Conservation (phyloP, 2,113 vertebrate genomes). For the Donacobius atricapilla region DNA sequence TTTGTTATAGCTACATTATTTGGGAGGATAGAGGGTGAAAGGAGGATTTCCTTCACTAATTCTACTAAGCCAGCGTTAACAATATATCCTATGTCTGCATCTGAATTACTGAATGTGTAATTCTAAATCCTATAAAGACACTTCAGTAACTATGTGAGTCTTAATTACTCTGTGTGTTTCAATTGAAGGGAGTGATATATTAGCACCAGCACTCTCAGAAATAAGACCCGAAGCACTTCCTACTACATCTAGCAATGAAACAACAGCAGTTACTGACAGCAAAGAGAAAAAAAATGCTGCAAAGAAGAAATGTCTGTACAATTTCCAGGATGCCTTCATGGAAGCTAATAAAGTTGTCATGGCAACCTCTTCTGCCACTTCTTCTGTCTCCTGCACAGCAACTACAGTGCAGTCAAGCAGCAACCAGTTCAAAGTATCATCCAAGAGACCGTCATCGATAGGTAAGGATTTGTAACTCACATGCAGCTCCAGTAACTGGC, state of each 20-base stretch:
- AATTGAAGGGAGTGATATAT: conserved; percentile 79
- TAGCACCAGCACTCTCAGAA: conserved; percentile 83
- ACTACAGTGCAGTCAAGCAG: conserved; percentile 97
- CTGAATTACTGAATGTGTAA: background rate
- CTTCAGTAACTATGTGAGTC: background rate
- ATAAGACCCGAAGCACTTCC: conserved; percentile 81
- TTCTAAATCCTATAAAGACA: background rate
- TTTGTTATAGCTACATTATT: background rate
- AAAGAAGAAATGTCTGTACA: conserved; percentile 98
- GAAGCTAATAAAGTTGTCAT: conserved; percentile 92
- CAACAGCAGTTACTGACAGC: conserved; percentile 73
- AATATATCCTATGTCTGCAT: background rate
- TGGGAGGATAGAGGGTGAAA: too few species aligned
- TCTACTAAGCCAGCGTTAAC: background rate
- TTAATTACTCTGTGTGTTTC: background rate
- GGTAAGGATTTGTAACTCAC: conserved; percentile 71
- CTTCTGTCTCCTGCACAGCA: conserved; percentile 93
- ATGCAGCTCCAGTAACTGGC: background rate
- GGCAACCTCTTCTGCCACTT: conserved; percentile 92
- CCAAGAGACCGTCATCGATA: conserved; percentile 87
- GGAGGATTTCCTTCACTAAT: background rate
- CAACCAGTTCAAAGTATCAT: conserved; percentile 89
- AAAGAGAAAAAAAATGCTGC: conserved; percentile 89
- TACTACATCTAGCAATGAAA: conserved; percentile 77
- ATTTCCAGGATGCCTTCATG: conserved; percentile 98